These are phyloP conservation scores for Dolichopus griseipennis DNA, from an alignment of 2,888 invertebrate species.

Conservation along the genomic window DNA sequence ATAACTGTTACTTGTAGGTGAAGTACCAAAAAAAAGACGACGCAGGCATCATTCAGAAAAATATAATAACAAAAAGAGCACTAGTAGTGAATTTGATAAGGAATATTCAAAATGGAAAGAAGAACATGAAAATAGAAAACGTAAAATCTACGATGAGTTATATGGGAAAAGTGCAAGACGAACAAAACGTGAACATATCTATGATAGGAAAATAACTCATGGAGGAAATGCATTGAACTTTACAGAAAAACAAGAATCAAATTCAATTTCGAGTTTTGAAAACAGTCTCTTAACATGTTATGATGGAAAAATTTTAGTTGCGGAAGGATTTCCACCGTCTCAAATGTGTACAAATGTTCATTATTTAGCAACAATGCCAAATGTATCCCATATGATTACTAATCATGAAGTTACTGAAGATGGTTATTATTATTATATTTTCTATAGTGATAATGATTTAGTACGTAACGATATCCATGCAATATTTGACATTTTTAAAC, in stretches of 20 bases:
- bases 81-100: constrained; percentile 31
- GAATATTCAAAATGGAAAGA: constrained; percentile 28
- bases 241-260: constrained; percentile 50
- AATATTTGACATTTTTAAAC: constrained; percentile 75
- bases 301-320: constrained; percentile 63
- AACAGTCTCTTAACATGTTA: constrained; percentile 66
- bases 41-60: constrained; percentile 12
- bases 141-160: constrained; percentile 15
- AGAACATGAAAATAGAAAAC: constrained; percentile 8
- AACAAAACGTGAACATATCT: constrained; percentile 43
- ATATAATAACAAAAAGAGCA: constrained; percentile 18
- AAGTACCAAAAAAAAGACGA: constrained; percentile 15
- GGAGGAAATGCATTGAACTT: constrained; percentile 61
- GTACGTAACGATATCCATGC: constrained; percentile 73
- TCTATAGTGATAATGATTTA: constrained; percentile 77
- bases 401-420: constrained; percentile 63
- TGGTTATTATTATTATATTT: constrained; percentile 83
- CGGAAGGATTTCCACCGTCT: constrained; percentile 61
- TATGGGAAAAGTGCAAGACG: constrained; percentile 18
- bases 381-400: constrained; percentile 57
- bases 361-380: constrained; percentile 49
- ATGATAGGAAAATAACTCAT: constrained; percentile 67
- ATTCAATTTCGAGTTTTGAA: constrained; percentile 76
- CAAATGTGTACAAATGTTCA: constrained; percentile 58
- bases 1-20: no score